A percentile compares a stretch with the other conserved stretches of the same genome.
Conservation (phyloP, 2,888 invertebrate species). For the Dicyrtomina minuta region DNA sequence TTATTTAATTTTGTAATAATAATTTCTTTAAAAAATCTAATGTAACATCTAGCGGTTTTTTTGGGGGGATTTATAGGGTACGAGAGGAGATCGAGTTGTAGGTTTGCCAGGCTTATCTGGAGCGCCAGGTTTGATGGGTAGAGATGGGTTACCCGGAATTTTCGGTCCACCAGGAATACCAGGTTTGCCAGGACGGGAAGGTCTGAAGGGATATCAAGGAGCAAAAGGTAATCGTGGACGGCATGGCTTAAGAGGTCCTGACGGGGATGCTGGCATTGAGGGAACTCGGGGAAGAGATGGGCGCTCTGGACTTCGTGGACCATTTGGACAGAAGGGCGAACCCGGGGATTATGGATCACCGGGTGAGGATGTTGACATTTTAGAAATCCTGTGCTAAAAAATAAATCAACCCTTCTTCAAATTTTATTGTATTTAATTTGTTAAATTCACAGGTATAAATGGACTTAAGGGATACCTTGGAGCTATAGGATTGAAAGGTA, state of each 20-base stretch:
- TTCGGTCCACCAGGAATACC: slow-evolving; percentile 46
- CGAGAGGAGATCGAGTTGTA: slow-evolving; percentile 59
- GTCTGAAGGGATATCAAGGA: slow-evolving; percentile 55
- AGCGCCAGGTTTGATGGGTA: slow-evolving; percentile 65
- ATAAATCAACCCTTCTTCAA: not conserved
- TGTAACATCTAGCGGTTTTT: no score
- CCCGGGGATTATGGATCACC: slow-evolving; percentile 57
- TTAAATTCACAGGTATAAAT: not conserved
- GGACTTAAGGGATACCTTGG: slow-evolving; percentile 30
- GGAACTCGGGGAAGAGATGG: slow-evolving; percentile 42
- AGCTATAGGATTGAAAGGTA: slow-evolving; percentile 37
- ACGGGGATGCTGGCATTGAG: slow-evolving; percentile 29
- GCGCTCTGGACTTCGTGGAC: slow-evolving; percentile 56
- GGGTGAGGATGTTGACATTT: not conserved
- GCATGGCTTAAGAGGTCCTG: slow-evolving; percentile 26
- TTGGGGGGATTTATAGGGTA: slow-evolving; percentile 37
- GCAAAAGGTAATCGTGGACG: slow-evolving; percentile 39
- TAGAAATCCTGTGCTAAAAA: no score
- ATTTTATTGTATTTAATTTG: not conserved
- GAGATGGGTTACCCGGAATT: slow-evolving; percentile 61
- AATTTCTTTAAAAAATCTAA: no score
- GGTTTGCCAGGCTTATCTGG: slow-evolving; percentile 61
- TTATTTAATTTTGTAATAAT: no score
- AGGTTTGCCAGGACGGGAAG: slow-evolving; percentile 57
- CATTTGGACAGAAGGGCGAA: slow-evolving; percentile 63